These are phyloP conservation scores for Willisornis vidua DNA, from an alignment of 2,113 vertebrate species.

Conservation along the genomic window DNA sequence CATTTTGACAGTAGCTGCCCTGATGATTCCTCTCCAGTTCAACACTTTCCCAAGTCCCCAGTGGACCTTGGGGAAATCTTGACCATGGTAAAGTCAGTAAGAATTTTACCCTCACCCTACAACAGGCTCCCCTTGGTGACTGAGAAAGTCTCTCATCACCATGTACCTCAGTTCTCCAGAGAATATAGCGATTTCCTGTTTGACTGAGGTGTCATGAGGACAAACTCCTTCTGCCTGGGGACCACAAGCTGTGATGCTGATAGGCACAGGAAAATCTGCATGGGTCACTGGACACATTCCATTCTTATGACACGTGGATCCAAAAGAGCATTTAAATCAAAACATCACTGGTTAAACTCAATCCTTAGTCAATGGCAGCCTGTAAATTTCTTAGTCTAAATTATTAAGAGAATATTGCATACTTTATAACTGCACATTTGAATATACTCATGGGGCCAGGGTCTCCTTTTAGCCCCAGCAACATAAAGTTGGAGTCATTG, in stretches of 20 bases:
- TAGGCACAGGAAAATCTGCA: constrained; percentile 11
- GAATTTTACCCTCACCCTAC: neutral
- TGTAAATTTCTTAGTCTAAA: constrained; percentile 64
- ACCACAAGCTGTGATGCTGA: neutral
- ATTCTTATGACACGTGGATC: constrained; percentile 35
- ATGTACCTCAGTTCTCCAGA: neutral
- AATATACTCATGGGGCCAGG: constrained; percentile 52
- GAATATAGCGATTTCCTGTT: neutral
- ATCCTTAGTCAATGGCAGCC: constrained; percentile 33
- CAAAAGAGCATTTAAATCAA: constrained; percentile 52
- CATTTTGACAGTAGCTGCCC: neutral
- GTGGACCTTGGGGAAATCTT: neutral
- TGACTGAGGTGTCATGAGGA: constrained; percentile 22
- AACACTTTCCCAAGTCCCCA: neutral
- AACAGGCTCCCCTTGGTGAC: neutral
- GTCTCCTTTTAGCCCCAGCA: constrained; percentile 34
- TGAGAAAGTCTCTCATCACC: neutral
- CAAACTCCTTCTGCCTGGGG: neutral
- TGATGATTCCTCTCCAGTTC: neutral
- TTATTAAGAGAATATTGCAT: constrained; percentile 55
- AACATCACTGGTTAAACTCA: constrained; percentile 48
- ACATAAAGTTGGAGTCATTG: constrained; percentile 55
- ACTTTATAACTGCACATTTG: constrained; percentile 55
- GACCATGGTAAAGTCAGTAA: neutral
- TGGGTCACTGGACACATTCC: constrained; percentile 55